A percentile compares a stretch with the other conserved stretches of the same genome.
Evolutionary conservation across 2,888 invertebrate genomes (phyloP).

Genomic region (Amitus sp.): DNA sequence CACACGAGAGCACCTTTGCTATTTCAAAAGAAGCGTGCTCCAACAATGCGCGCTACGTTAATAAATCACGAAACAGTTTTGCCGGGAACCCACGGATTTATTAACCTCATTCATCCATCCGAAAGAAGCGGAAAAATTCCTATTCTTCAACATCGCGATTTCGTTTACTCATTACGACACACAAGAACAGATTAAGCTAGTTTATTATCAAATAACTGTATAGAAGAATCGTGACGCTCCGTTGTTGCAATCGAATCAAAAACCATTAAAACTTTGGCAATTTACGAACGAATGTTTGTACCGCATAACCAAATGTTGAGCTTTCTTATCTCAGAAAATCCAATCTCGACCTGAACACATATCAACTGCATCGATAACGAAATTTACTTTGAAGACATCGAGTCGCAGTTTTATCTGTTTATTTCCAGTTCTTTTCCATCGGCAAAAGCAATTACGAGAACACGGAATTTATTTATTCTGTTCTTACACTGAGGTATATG

Average conservation of each 20-base stretch:
- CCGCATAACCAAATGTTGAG: too few relatives aligned
- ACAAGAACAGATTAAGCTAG: too few relatives aligned
- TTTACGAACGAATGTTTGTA: too few relatives aligned
- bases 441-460: slow-evolving; percentile 32
- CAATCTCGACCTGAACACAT: slow-evolving; percentile 15
- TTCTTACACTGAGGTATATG: too few relatives aligned
- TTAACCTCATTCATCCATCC: background rate
- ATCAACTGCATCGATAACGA: slow-evolving; percentile 30
- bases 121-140: background rate
- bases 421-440: slow-evolving; percentile 25
- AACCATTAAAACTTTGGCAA: too few relatives aligned
- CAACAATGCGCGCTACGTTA: background rate
- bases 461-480: slow-evolving; percentile 36
- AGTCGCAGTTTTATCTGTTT: slow-evolving; percentile 29
- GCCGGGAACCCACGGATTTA: background rate
- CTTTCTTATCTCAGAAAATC: slow-evolving; percentile 3
- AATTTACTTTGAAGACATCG: slow-evolving; percentile 31
- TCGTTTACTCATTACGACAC: too few relatives aligned
- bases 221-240: too few relatives aligned
- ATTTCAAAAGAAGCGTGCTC: background rate
- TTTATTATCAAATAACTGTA: too few relatives aligned
- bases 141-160: background rate
- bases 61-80: background rate
- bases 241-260: too few relatives aligned
- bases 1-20: slow-evolving; percentile 7